Evolutionary conservation across 2,797 vertebrate genomes (phyloP), one percentile per base, ranked within the genome.

Genomic region (Ceyx erithaca): DNA sequence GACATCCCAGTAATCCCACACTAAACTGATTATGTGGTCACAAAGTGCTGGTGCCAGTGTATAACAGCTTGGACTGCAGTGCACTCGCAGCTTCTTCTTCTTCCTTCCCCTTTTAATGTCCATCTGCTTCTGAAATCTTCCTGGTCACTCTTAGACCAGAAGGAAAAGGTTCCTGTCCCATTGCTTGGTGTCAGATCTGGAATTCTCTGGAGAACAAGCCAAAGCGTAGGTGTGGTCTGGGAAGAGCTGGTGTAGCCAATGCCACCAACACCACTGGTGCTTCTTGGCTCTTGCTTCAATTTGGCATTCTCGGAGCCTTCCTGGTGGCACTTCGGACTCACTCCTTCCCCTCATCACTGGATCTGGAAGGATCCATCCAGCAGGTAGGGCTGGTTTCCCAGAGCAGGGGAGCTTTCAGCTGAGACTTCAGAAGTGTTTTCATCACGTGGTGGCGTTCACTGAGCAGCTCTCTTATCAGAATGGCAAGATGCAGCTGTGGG

Each of bases 221-320:
- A 23, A 54, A 12, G 52, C 54, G 17, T 28, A 16, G 52, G 46
- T 1, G 1, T 2, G 35, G 0, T 14, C 23, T 7, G 2, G 30
- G 1, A 10, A 5, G 37, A 82, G n/a, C 61, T 12, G 43, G 20
- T 1, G 0, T 2, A 45, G 51, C 31, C 57, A 37, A 37, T 1
- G 0, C 40, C 62, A 21, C 12, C 1, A 3, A 33, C 41, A 6
- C 25, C 4, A n/a, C 61, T 0, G 1, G 1, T 0, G 1, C n/a
- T 51, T 4, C 49, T 40, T 10, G 0, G 33, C 37, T 54, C 72
- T 17, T 20, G 0, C 37, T 30, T 3, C 26, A 35, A 9, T 20
- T 28, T 35, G 75, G 68, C 61, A 31, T 18, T 49, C 64, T 28
- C 3, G 0, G 6, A 62, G 54, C 49, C 13, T 25, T 87, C 64